A percentile compares a stretch with the other conserved stretches of the same genome.
These are phyloP conservation scores for Lithobates pipiens DNA, from an alignment of 2,797 vertebrate species.

Conservation along the genomic window DNA sequence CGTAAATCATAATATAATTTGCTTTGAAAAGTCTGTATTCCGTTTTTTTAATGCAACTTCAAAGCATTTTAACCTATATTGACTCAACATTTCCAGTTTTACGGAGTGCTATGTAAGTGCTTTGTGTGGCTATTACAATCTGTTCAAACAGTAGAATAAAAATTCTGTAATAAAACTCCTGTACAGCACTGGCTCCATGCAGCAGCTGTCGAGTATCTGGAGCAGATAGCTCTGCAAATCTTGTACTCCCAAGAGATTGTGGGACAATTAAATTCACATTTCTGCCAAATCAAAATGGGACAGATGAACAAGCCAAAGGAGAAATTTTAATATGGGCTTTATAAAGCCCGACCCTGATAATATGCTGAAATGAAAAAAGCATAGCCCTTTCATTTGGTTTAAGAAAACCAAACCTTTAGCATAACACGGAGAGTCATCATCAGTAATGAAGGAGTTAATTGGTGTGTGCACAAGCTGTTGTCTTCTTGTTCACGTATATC, in stretches of 20 bases:
- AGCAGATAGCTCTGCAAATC: slow-evolving; percentile 58
- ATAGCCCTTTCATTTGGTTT: not conserved
- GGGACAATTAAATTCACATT: slow-evolving; percentile 59
- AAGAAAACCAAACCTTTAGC: not conserved
- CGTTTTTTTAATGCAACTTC: not conserved
- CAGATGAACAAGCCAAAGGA: slow-evolving; percentile 37
- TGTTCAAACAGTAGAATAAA: slow-evolving; percentile 54
- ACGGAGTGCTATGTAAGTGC: slow-evolving; percentile 39
- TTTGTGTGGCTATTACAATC: slow-evolving; percentile 54
- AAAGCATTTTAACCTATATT: slow-evolving; percentile 36
- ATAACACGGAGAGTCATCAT: not conserved
- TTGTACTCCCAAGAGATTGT: slow-evolving; percentile 48
- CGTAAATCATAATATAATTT: slow-evolving; percentile 14
- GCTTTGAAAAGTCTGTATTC: slow-evolving; percentile 1
- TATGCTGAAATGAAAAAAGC: not conserved
- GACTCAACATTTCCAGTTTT: slow-evolving; percentile 29
- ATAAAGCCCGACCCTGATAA: slow-evolving; percentile 28
- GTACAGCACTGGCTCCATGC: slow-evolving; percentile 44
- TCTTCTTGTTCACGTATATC: not conserved
- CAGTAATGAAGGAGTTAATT: not conserved
- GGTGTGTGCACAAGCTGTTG: not conserved
- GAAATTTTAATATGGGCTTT: slow-evolving; percentile 28
- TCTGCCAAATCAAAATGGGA: slow-evolving; percentile 56
- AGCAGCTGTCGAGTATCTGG: slow-evolving; percentile 60
- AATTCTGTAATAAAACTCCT: slow-evolving; percentile 53